These are phyloP conservation scores for Zaprionus vittiger DNA, from an alignment of 1,140 invertebrate species.

Conservation along the genomic window DNA sequence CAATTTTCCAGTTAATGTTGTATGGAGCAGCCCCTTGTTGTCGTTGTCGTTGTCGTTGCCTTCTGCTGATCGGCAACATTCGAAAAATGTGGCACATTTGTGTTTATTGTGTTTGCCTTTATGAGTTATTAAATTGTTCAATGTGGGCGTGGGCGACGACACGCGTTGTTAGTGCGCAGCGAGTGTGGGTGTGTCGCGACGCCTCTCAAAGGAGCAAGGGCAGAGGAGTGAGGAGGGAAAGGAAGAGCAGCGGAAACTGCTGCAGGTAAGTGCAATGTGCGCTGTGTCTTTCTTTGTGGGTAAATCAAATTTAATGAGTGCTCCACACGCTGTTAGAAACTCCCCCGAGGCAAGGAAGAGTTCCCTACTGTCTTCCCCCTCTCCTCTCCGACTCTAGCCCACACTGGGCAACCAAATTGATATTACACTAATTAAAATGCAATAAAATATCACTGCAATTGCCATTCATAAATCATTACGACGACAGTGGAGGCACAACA, in stretches of 20 bases:
- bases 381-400: neutral
- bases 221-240: neutral
- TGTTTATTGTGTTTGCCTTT: constrained; percentile 62
- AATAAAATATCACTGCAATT: constrained; percentile 76
- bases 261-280: constrained; percentile 38
- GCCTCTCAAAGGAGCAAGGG: neutral
- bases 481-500: constrained; percentile 27
- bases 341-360: constrained; percentile 14
- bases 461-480: constrained; percentile 79
- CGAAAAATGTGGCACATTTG: constrained; percentile 76
- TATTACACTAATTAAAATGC: constrained; percentile 82
- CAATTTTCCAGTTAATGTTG: constrained; percentile 76
- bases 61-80: constrained; percentile 63
- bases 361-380: neutral
- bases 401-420: constrained; percentile 57
- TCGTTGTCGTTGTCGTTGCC: neutral
- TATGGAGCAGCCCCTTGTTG: constrained; percentile 4
- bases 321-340: constrained; percentile 36
- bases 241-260: neutral
- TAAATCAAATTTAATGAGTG: constrained; percentile 71
- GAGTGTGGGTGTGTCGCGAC: constrained; percentile 46
- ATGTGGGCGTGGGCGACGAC: constrained; percentile 72
- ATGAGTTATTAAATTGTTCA: constrained; percentile 78
- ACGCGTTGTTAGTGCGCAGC: constrained; percentile 58
- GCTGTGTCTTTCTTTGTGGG: constrained; percentile 44